Evolutionary conservation across 1,140 invertebrate genomes (phyloP).

Genomic region (Scaptomyza hsui): DNA sequence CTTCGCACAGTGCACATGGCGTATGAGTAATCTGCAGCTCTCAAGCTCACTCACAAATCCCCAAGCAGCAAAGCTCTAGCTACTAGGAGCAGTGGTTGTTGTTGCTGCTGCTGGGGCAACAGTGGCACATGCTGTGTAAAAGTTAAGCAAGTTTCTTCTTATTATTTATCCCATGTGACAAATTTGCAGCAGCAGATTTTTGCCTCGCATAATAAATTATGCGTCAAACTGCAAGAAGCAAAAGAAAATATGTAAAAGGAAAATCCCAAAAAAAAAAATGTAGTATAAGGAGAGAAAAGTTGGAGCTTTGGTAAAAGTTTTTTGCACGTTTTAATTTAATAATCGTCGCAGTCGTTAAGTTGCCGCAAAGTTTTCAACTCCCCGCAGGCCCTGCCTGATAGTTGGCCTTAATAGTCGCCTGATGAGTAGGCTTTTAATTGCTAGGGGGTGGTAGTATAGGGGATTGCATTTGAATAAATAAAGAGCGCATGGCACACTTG

Average conservation of each 20-base stretch:
- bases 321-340: constrained; percentile 78
- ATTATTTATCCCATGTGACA: constrained; percentile 83
- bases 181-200: constrained; percentile 77
- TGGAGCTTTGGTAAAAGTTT: constrained; percentile 60
- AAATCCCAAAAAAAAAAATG: background rate
- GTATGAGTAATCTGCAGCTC: constrained; percentile 66
- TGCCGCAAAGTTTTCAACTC: constrained; percentile 50
- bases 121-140: constrained; percentile 44
- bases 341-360: constrained; percentile 67
- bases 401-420: constrained; percentile 51
- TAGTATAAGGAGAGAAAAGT: constrained; percentile 24
- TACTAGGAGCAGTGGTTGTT: background rate
- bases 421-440: constrained; percentile 47
- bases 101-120: background rate
- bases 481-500: constrained; percentile 63
- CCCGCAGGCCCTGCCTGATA: constrained; percentile 15
- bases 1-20: constrained; percentile 34
- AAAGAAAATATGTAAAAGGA: constrained; percentile 24
- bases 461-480: constrained; percentile 68
- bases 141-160: constrained; percentile 62
- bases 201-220: constrained; percentile 71
- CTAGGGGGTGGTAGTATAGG: background rate
- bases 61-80: constrained; percentile 12
- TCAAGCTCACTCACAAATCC: constrained; percentile 45
- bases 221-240: constrained; percentile 38